Evolutionary conservation across 2,888 invertebrate species (phyloP).

Genomic region (Tuberolachnus salignus): DNA sequence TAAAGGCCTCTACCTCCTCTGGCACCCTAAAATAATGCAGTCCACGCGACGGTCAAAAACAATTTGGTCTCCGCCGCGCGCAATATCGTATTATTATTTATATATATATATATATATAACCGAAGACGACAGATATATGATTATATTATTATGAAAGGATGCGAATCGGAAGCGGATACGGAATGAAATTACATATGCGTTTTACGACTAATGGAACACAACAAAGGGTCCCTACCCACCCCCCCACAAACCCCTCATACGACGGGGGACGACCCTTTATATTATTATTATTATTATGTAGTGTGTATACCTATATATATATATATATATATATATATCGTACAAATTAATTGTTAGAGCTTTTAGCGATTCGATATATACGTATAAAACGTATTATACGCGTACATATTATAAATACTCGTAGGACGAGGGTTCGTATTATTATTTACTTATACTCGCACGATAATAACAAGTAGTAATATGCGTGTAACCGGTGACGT

Average conservation of each 20-base stretch:
- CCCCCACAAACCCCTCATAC: too few relatives aligned
- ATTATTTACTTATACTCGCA: neutral
- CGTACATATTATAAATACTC: too few relatives aligned
- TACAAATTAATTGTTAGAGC: constrained; percentile 47
- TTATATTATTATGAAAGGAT: constrained; percentile 54
- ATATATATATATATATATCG: neutral
- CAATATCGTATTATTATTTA: too few relatives aligned
- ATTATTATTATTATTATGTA: constrained; percentile 3
- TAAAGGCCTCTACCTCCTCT: neutral
- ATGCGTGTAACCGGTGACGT: neutral
- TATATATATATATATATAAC: constrained; percentile 21
- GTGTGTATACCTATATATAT: neutral
- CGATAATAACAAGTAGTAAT: too few relatives aligned
- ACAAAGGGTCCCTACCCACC: constrained; percentile 38
- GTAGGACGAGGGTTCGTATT: constrained; percentile 7
- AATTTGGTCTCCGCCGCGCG: constrained; percentile 18
- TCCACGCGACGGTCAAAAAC: constrained; percentile 23
- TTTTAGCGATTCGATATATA: constrained; percentile 54
- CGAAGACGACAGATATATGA: constrained; percentile 54
- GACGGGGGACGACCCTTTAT: neutral
- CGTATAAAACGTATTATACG: too few relatives aligned
- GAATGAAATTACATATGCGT: constrained; percentile 56
- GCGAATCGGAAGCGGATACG: constrained; percentile 55
- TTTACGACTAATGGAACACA: constrained; percentile 55
- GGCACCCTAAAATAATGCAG: neutral